A percentile compares a stretch with the other conserved stretches of the same genome.
Evolutionary conservation across 2,797 vertebrate species (phyloP).

Genomic region (Schizopygopsis malacanthus): DNA sequence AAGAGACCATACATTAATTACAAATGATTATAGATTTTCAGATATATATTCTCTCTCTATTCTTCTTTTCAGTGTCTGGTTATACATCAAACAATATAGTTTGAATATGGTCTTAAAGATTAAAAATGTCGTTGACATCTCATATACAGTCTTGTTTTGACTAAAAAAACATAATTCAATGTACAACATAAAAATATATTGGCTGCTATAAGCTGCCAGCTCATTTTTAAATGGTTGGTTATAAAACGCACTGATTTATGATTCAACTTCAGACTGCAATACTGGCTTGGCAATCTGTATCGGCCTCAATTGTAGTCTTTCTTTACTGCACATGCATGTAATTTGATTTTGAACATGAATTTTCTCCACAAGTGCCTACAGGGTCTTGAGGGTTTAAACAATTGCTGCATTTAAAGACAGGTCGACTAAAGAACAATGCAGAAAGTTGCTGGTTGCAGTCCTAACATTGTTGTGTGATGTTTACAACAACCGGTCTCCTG

Average conservation of each 20-base stretch:
- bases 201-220: background rate
- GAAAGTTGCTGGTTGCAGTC: background rate
- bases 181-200: background rate
- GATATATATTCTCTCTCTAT: conserved; percentile 27
- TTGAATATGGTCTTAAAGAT: background rate
- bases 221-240: background rate
- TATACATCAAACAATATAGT: background rate
- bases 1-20: conserved; percentile 78
- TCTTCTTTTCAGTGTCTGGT: background rate
- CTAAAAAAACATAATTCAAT: background rate
- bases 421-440: background rate
- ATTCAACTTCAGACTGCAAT: background rate
- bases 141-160: background rate
- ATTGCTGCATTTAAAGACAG: background rate
- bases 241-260: background rate
- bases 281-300: background rate
- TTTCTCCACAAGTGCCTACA: background rate
- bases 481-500: background rate
- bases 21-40: conserved; percentile 64
- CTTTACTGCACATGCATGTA: background rate
- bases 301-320: background rate
- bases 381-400: background rate
- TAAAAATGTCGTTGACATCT: background rate
- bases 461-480: background rate
- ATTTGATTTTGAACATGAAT: background rate